phyloP scores from a whole-genome alignment of 2,888 invertebrate species.

The Xestia sexstrigata region DNA sequence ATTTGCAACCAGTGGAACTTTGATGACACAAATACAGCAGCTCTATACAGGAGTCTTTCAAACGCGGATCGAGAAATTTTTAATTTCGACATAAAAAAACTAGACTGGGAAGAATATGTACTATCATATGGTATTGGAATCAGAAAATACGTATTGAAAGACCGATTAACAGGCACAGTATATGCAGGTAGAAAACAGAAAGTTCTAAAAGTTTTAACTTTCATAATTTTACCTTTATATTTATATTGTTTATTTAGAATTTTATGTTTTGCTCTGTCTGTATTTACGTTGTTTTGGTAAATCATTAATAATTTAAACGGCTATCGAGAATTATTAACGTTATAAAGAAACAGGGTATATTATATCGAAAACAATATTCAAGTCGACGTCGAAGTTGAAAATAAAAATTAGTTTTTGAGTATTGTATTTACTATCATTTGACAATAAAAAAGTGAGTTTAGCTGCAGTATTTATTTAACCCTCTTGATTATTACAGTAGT shows the following conservation, averaged over 20 bases:
- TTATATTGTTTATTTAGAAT: slow-evolving; percentile 16
- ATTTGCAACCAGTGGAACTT: slow-evolving; percentile 2
- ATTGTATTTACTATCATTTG: not conserved
- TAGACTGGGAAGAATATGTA: slow-evolving; percentile 16
- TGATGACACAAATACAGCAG: slow-evolving; percentile 18
- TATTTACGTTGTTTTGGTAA: not conserved
- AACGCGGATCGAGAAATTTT: slow-evolving; percentile 25
- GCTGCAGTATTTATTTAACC: not conserved
- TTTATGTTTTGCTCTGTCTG: not conserved
- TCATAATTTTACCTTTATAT: slow-evolving; percentile 15
- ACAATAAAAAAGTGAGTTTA: not conserved
- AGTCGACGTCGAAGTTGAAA: not conserved
- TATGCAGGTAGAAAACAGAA: not conserved
- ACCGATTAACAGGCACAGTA: slow-evolving; percentile 15
- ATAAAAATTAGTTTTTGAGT: not conserved
- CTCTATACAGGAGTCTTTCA: slow-evolving; percentile 21
- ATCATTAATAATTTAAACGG: not conserved
- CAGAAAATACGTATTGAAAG: slow-evolving; percentile 34
- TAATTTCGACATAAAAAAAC: slow-evolving; percentile 21
- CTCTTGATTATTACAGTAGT: not conserved
- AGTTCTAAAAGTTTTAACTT: not conserved
- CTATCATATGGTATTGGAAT: not conserved
- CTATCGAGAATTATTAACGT: not conserved
- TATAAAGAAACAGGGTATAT: not conserved
- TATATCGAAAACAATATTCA: not conserved